These are phyloP conservation scores for Ctena decussata DNA, from an alignment of 2,888 invertebrate genomes.

Conservation along the genomic window DNA sequence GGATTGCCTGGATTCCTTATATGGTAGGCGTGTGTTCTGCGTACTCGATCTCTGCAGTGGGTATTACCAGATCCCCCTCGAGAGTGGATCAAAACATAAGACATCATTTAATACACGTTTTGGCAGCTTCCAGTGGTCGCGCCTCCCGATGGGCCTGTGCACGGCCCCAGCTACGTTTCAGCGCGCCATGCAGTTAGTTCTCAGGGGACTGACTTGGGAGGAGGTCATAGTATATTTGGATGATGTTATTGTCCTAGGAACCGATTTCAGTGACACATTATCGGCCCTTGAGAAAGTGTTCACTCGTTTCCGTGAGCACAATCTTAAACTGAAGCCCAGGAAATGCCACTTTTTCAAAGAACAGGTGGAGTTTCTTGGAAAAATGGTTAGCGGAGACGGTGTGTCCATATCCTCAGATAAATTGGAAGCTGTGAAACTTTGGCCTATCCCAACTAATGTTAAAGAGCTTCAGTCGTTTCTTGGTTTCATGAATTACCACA, in stretches of 20 bases:
- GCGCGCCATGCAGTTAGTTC: constrained; percentile 40
- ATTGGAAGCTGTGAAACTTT: background rate
- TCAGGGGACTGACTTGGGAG: too few species aligned
- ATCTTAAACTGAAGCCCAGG: constrained; percentile 28
- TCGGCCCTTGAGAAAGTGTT: constrained; percentile 13
- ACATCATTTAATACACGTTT: constrained; percentile 54
- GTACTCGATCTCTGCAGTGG: background rate
- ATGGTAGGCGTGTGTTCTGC: too few species aligned
- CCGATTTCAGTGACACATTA: background rate
- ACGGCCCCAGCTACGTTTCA: constrained; percentile 56
- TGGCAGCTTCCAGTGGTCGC: constrained; percentile 48
- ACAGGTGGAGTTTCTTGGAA: constrained; percentile 51
- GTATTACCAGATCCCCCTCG: constrained; percentile 29
- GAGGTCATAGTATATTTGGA: constrained; percentile 46
- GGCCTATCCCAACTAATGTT: constrained; percentile 20
- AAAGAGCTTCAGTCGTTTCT: constrained; percentile 43
- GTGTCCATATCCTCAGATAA: constrained; percentile 23
- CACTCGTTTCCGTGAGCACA: constrained; percentile 14
- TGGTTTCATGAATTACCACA: constrained; percentile 42
- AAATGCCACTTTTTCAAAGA: constrained; percentile 45
- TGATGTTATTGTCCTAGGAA: constrained; percentile 41
- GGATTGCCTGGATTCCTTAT: too few species aligned
- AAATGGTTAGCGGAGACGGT: constrained; percentile 20
- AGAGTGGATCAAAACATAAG: constrained; percentile 25
- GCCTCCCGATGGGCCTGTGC: constrained; percentile 53